Conservation (phyloP, 2,797 vertebrate genomes). For the Rhabdomys pumilio region DNA sequence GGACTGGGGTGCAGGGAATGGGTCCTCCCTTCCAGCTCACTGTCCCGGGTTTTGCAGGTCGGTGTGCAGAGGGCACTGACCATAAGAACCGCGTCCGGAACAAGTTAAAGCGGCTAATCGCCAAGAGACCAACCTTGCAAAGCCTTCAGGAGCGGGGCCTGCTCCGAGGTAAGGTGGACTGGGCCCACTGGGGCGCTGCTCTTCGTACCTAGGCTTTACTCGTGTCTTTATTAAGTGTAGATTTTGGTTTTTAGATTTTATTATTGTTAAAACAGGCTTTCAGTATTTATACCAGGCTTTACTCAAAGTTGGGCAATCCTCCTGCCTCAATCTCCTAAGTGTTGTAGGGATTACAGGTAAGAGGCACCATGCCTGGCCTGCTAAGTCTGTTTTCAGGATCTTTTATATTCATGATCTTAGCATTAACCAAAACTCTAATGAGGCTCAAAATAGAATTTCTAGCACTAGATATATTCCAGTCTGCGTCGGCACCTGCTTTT, state of each 20-base stretch:
- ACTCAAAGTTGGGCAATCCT: not conserved
- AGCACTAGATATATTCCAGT: not conserved
- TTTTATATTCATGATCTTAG: not conserved
- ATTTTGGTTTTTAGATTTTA: not conserved
- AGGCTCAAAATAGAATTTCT: conserved; percentile 5
- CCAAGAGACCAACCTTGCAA: conserved; percentile 94
- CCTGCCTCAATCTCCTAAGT: not conserved
- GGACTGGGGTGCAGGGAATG: not conserved
- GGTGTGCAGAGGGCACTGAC: conserved; percentile 88
- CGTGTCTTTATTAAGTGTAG: not conserved
- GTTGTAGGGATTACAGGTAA: not conserved
- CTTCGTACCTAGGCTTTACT: not conserved
- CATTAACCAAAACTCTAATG: not conserved
- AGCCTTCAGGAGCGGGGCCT: conserved; percentile 94
- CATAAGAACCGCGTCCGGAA: conserved; percentile 94
- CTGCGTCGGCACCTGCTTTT: not conserved
- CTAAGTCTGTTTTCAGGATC: not conserved
- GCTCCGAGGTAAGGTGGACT: conserved; percentile 91
- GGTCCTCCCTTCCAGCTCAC: fast-evolving
- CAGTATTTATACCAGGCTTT: not conserved
- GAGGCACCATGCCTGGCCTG: not conserved
- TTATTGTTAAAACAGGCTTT: not conserved
- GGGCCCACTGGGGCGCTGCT: not conserved
- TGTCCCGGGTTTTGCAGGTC: conserved; percentile 40
- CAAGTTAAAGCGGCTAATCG: conserved; percentile 94